Conservation (phyloP, 2,888 invertebrate genomes). For the Drosophila mulleri region DNA sequence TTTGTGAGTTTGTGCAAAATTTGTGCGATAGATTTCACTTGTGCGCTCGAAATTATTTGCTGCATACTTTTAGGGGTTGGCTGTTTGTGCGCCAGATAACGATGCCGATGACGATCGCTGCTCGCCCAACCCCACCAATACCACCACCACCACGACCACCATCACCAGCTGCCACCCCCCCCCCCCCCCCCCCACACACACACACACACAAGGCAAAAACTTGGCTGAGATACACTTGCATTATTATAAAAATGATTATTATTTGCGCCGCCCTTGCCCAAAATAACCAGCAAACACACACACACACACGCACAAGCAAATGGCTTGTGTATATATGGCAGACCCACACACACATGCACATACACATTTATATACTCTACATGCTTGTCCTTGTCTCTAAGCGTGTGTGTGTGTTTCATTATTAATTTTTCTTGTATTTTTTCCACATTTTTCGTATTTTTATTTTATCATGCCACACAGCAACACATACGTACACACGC, state of each 20-base stretch:
- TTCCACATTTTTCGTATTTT: slow-evolving; percentile 80
- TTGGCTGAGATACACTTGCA: slow-evolving; percentile 75
- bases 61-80: slow-evolving; percentile 65
- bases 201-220: slow-evolving; percentile 43
- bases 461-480: slow-evolving; percentile 72
- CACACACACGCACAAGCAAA: slow-evolving; percentile 28
- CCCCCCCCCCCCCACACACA: background rate
- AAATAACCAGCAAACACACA: slow-evolving; percentile 27
- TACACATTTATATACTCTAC: slow-evolving; percentile 18
- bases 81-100: slow-evolving; percentile 53
- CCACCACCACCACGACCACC: background rate
- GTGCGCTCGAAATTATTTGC: slow-evolving; percentile 67
- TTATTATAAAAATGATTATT: slow-evolving; percentile 79
- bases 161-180: background rate
- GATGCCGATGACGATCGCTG: slow-evolving; percentile 58
- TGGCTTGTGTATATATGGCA: slow-evolving; percentile 44
- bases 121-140: slow-evolving; percentile 4
- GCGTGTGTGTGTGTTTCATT: slow-evolving; percentile 72
- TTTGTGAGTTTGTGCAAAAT: slow-evolving; percentile 69
- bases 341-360: background rate
- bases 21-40: slow-evolving; percentile 69
- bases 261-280: slow-evolving; percentile 57
- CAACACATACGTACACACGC: slow-evolving; percentile 40
- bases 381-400: slow-evolving; percentile 72
- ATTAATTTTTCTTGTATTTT: slow-evolving; percentile 78